A percentile compares a stretch with the other conserved stretches of the same genome.
These are phyloP conservation scores for Keiferia lycopersicella DNA, from an alignment of 2,888 invertebrate species.

Conservation along the genomic window DNA sequence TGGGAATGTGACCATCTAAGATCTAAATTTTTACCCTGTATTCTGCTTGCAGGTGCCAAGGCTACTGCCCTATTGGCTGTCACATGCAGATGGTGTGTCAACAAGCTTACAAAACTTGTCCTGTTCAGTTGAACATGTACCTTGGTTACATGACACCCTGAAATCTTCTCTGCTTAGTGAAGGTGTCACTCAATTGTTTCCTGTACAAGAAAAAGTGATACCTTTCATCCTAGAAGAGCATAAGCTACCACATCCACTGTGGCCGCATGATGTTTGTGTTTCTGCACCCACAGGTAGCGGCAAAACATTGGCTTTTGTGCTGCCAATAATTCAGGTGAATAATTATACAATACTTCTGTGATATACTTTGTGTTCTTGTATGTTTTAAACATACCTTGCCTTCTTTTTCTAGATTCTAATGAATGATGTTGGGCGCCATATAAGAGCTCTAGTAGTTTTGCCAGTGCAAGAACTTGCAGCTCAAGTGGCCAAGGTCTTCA, in stretches of 20 bases:
- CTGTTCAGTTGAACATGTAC: constrained; percentile 77
- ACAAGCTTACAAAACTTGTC: constrained; percentile 83
- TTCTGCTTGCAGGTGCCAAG: constrained; percentile 83
- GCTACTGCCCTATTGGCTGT: constrained; percentile 93
- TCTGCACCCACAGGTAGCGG: constrained; percentile 99
- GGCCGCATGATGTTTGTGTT: constrained; percentile 95
- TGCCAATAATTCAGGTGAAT: constrained; percentile 93
- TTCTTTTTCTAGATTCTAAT: constrained; percentile 77
- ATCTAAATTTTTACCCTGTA: no score
- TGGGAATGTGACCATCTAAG: no score
- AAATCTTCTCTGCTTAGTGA: constrained; percentile 84
- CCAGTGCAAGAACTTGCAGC: constrained; percentile 95
- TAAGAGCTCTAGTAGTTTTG: constrained; percentile 93
- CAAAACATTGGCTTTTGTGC: constrained; percentile 96
- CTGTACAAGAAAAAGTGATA: constrained; percentile 90
- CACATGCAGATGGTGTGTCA: constrained; percentile 89
- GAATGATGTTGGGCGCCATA: constrained; percentile 82
- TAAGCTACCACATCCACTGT: constrained; percentile 80
- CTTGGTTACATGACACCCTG: constrained; percentile 83
- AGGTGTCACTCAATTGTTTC: constrained; percentile 90
- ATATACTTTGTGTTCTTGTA: background rate
- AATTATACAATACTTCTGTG: background rate
- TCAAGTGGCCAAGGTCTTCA: constrained; percentile 93
- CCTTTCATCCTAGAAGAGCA: constrained; percentile 87
- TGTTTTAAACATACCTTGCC: no score